Evolutionary conservation across 2,113 vertebrate species (phyloP).

Genomic region (Carlito syrichta): DNA sequence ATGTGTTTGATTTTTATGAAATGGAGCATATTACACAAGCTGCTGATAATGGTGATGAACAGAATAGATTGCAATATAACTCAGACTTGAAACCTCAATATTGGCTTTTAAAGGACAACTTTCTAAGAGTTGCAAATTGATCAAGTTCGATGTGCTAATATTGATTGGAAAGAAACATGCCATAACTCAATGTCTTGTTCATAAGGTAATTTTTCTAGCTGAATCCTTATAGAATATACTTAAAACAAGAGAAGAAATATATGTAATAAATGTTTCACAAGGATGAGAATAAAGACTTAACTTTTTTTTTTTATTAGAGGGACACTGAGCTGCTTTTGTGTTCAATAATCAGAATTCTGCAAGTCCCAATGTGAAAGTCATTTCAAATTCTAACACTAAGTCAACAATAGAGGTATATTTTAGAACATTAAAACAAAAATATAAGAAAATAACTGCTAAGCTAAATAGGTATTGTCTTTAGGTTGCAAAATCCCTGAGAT

Average conservation of each 20-base stretch:
- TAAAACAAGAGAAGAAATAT: neutral
- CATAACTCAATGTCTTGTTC: neutral
- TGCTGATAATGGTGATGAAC: neutral
- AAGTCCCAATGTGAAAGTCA: neutral
- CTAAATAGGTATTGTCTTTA: neutral
- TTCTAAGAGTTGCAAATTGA: neutral
- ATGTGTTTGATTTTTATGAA: neutral
- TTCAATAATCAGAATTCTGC: conserved; percentile 26
- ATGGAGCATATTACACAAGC: neutral
- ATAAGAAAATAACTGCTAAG: neutral
- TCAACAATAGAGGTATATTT: neutral
- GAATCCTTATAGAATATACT: neutral
- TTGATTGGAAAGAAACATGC: neutral
- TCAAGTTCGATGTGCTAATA: neutral
- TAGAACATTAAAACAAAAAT: neutral
- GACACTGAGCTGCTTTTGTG: neutral
- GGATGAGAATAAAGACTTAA: neutral
- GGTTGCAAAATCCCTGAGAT: neutral
- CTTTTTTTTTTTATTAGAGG: too few relatives aligned
- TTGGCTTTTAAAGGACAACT: neutral
- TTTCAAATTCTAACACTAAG: neutral
- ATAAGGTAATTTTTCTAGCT: neutral
- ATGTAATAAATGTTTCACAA: neutral
- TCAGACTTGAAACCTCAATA: neutral
- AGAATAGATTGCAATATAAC: neutral